phyloP scores from a whole-genome alignment of 2,888 invertebrate species.

The Odontomyia ornata region DNA sequence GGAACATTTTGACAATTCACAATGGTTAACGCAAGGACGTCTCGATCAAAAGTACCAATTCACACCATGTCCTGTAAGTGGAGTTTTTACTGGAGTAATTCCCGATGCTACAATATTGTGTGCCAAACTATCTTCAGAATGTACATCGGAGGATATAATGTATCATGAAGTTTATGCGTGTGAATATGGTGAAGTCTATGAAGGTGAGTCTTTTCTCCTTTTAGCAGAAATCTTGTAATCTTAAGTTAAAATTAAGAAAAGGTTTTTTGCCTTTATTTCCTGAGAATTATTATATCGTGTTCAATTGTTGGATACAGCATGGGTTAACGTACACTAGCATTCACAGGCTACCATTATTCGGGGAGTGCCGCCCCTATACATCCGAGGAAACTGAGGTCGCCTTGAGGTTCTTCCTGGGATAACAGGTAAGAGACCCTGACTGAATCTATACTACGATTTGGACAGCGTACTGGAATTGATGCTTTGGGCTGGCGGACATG shows the following conservation, averaged over 20 bases:
- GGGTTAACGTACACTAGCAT: too few species aligned
- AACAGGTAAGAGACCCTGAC: too few species aligned
- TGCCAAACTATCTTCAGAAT: constrained; percentile 73
- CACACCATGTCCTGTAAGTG: constrained; percentile 72
- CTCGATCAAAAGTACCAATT: constrained; percentile 53
- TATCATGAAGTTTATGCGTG: constrained; percentile 73
- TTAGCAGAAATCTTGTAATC: too few species aligned
- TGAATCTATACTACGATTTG: too few species aligned
- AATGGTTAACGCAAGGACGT: constrained; percentile 73
- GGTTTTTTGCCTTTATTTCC: background rate
- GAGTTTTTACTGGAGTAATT: constrained; percentile 72
- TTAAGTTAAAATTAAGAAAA: background rate
- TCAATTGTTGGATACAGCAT: too few species aligned
- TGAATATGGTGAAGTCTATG: constrained; percentile 68
- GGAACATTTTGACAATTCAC: constrained; percentile 66
- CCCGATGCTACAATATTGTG: constrained; percentile 70
- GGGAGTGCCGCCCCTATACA: too few species aligned
- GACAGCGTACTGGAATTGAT: too few species aligned
- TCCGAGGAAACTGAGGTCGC: too few species aligned
- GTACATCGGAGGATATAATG: constrained; percentile 72
- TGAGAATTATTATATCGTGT: too few species aligned
- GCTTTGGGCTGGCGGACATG: too few species aligned
- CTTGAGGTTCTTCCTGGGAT: too few species aligned
- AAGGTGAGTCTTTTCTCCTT: constrained; percentile 67
- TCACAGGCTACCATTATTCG: too few species aligned